phyloP scores from a whole-genome alignment of 1,140 invertebrate species.

The Drosophila funebris region DNA sequence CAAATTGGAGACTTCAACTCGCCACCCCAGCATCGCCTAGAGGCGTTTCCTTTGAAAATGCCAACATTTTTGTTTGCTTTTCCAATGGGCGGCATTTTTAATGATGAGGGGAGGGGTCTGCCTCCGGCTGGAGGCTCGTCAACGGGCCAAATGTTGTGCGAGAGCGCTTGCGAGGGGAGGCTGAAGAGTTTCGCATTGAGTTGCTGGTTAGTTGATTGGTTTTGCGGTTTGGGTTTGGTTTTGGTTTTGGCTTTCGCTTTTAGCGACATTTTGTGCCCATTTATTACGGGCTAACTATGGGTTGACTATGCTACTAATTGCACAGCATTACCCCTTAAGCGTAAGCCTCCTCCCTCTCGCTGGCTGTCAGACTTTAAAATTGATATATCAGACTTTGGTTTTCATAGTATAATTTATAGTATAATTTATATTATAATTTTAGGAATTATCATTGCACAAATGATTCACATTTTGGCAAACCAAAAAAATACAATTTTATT shows the following conservation, averaged over 20 bases:
- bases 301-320: conserved; percentile 55
- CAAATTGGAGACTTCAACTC: conserved; percentile 62
- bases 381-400: neutral
- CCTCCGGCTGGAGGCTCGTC: neutral
- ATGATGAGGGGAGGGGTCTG: conserved; percentile 57
- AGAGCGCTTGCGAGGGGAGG: neutral
- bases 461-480: neutral
- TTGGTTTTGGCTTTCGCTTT: too few relatives aligned
- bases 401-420: neutral
- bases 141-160: neutral
- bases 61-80: conserved; percentile 40
- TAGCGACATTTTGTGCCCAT: conserved; percentile 20
- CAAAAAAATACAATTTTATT: neutral
- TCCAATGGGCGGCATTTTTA: conserved; percentile 56
- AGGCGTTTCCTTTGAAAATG: conserved; percentile 57
- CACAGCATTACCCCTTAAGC: conserved; percentile 3
- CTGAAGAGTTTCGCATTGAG: neutral
- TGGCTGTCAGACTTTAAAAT: neutral
- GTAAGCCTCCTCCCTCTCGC: too few relatives aligned
- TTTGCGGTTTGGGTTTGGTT: conserved; percentile 34
- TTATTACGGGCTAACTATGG: conserved; percentile 34
- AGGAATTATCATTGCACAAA: neutral
- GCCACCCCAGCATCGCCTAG: conserved; percentile 35
- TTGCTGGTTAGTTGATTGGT: conserved; percentile 53
- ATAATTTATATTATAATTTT: too few relatives aligned